phyloP scores from a whole-genome alignment of 2,113 vertebrate species.

The Pseudopipra pipra region DNA sequence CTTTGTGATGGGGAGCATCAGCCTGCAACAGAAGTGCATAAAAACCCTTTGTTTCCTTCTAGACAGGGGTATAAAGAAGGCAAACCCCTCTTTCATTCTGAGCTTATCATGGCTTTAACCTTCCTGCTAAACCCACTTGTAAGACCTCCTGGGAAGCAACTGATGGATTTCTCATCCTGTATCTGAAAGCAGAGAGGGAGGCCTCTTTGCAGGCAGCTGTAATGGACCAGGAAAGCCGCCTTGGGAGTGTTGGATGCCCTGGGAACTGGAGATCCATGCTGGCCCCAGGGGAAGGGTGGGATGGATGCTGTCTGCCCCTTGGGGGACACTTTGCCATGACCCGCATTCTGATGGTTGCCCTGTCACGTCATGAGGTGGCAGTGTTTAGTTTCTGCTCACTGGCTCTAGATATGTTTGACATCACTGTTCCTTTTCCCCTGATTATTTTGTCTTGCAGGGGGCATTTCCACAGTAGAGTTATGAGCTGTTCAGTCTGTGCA shows the following conservation, averaged over 20 bases:
- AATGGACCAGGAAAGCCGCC: rapidly evolving
- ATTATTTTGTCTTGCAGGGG: neutral
- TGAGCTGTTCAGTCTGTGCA: neutral
- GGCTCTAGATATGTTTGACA: rapidly evolving
- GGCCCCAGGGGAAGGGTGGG: too few species aligned
- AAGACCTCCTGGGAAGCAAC: neutral
- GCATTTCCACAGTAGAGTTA: neutral
- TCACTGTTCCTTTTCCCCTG: neutral
- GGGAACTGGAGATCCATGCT: rapidly evolving
- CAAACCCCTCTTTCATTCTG: neutral
- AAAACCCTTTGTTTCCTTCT: neutral
- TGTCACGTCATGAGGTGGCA: neutral
- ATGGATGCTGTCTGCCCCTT: rapidly evolving
- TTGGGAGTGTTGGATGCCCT: neutral
- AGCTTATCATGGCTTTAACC: rapidly evolving
- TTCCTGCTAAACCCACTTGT: neutral
- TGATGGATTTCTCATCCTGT: neutral
- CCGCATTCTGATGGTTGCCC: neutral
- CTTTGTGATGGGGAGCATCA: neutral
- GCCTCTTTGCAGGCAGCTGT: rapidly evolving
- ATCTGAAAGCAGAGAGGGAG: rapidly evolving
- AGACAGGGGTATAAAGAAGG: rapidly evolving
- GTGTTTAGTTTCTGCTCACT: neutral
- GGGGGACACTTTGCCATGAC: rapidly evolving
- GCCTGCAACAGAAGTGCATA: rapidly evolving